Conservation (phyloP, 2,888 invertebrate species). For the Acanthosepion esculentum region DNA sequence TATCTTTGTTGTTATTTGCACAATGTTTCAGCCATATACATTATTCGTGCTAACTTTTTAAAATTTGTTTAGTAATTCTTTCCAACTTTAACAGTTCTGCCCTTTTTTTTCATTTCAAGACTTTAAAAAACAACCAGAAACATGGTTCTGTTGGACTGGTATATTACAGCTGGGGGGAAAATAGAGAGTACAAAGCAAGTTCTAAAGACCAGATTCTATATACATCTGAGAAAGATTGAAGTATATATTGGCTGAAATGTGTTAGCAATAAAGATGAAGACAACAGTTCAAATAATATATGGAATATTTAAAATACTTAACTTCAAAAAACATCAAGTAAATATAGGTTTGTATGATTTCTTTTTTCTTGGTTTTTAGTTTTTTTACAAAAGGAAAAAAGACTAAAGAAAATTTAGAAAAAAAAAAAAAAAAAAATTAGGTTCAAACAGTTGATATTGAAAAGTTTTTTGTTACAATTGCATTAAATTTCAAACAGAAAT, state of each 20-base stretch:
- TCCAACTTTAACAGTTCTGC: background rate
- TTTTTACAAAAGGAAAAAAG: background rate
- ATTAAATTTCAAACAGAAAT: background rate
- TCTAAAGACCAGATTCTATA: background rate
- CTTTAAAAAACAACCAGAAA: background rate
- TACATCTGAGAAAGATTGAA: background rate
- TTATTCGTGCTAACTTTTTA: background rate
- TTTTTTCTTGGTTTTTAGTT: background rate
- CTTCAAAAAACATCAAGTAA: background rate
- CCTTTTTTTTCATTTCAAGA: background rate
- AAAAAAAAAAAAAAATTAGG: background rate
- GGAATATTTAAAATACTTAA: background rate
- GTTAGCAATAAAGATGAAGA: background rate
- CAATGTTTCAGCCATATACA: background rate
- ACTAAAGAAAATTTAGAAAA: no score
- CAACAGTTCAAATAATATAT: background rate
- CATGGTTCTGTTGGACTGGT: background rate
- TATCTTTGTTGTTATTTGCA: background rate
- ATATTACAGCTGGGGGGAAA: no score
- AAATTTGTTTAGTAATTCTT: no score
- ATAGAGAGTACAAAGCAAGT: background rate
- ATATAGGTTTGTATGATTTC: background rate
- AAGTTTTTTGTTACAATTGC: background rate
- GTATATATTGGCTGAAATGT: background rate
- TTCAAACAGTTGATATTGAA: background rate